Evolutionary conservation across 2,797 vertebrate species (phyloP).

Genomic region (Peromyscus aztecus): DNA sequence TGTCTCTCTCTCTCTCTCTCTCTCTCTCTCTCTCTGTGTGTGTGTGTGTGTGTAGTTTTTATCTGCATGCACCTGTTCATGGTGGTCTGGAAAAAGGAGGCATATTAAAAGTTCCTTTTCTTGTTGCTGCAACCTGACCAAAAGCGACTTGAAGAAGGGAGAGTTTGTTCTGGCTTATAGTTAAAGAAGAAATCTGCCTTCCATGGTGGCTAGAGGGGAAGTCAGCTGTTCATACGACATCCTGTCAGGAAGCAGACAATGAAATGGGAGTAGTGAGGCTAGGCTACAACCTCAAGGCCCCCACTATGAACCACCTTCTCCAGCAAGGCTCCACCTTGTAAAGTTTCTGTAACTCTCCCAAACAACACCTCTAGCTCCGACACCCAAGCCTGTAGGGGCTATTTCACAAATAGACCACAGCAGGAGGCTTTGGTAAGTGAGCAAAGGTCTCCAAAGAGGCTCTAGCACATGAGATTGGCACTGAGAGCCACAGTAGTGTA

Average conservation of each 20-base stretch:
- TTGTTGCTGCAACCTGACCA: not conserved
- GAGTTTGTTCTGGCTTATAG: not conserved
- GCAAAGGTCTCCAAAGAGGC: not conserved
- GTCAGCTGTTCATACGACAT: not conserved
- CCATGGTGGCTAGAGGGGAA: not conserved
- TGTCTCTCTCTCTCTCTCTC: not conserved
- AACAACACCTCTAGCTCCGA: not conserved
- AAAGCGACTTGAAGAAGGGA: not conserved
- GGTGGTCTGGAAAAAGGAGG: not conserved
- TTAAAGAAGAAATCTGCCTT: not conserved
- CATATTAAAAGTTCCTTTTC: not conserved
- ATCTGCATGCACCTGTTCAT: too few relatives aligned
- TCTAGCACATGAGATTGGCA: not conserved
- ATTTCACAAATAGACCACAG: not conserved
- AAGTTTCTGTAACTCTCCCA: not conserved
- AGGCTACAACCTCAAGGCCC: not conserved
- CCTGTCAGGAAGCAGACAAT: not conserved
- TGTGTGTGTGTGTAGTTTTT: not conserved
- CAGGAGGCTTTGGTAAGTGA: not conserved
- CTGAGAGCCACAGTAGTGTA: not conserved
- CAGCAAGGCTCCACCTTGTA: not conserved
- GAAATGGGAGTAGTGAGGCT: not conserved
- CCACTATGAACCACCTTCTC: not conserved
- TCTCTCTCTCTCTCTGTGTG: not conserved
- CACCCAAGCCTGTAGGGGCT: too few relatives aligned